phyloP scores from a whole-genome alignment of 2,797 vertebrate genomes.

The Betta splendens region DNA sequence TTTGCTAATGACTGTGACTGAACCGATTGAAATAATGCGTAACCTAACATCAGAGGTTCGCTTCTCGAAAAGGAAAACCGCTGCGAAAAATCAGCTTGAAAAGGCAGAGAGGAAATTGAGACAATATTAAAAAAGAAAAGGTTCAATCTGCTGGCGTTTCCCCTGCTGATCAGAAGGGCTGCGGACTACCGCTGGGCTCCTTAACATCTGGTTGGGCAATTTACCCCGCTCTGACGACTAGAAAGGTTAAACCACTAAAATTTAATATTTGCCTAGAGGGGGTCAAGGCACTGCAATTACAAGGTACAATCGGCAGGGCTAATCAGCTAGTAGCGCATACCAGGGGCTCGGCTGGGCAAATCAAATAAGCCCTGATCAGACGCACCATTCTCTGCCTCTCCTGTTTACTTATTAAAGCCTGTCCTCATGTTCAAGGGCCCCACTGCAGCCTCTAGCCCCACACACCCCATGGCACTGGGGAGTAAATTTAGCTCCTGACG shows the following conservation, averaged over 20 bases:
- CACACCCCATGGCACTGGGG: conserved; percentile 58
- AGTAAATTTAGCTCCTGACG: conserved; percentile 75
- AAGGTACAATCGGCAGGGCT: conserved; percentile 83
- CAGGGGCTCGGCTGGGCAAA: conserved; percentile 66
- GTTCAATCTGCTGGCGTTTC: conserved; percentile 66
- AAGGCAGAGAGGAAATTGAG: conserved; percentile 70
- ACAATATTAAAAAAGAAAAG: conserved; percentile 72
- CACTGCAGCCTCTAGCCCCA: conserved; percentile 54
- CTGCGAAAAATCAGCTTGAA: conserved; percentile 65
- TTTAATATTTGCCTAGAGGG: conserved; percentile 86
- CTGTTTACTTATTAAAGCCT: conserved; percentile 85
- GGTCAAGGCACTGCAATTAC: conserved; percentile 85
- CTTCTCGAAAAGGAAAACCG: conserved; percentile 48
- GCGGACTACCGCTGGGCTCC: conserved; percentile 73
- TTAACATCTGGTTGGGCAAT: conserved; percentile 82
- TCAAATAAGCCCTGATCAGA: conserved; percentile 80
- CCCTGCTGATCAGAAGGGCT: conserved; percentile 75
- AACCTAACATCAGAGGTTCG: conserved; percentile 59
- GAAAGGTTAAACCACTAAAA: conserved; percentile 87
- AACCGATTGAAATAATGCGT: conserved; percentile 68
- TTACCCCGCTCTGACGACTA: conserved; percentile 75
- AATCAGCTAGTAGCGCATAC: conserved; percentile 82
- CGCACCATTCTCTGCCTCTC: conserved; percentile 69
- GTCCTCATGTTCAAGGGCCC: conserved; percentile 80
- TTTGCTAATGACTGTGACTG: conserved; percentile 60